Percentiles rank a stretch among this genome's conserved stretches.
Conservation (phyloP, 2,113 vertebrate species). For the Carassius gibelio region DNA sequence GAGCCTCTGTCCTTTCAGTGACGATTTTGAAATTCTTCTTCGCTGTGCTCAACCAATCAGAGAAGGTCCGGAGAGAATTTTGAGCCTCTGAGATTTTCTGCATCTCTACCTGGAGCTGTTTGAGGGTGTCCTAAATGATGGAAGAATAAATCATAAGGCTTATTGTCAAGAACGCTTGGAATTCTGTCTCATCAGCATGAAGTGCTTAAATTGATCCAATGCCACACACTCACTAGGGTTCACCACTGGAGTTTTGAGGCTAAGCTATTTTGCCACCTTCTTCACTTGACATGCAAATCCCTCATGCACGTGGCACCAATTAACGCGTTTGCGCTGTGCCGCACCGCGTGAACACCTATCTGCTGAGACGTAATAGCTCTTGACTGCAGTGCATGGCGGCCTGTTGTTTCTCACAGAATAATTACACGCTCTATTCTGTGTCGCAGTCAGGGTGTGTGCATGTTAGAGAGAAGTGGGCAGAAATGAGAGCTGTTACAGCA, state of each 20-base stretch:
- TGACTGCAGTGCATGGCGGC: conserved; percentile 63
- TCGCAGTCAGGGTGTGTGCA: conserved; percentile 39
- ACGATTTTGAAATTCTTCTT: conserved; percentile 81
- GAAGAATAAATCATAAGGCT: conserved; percentile 21
- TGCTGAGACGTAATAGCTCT: conserved; percentile 66
- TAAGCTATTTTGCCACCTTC: conserved; percentile 62
- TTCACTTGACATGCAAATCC: conserved; percentile 72
- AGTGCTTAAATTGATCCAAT: conserved; percentile 22
- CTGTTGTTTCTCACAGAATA: conserved; percentile 68
- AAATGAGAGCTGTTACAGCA: conserved; percentile 62
- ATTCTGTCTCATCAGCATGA: background rate
- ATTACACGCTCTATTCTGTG: conserved; percentile 65
- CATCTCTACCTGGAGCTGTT: conserved; percentile 90
- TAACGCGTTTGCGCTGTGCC: conserved; percentile 70
- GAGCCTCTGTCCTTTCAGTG: conserved; percentile 75
- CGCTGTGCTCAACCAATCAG: conserved; percentile 84
- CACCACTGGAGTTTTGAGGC: conserved; percentile 3
- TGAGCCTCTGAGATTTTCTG: conserved; percentile 87
- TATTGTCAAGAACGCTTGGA: background rate
- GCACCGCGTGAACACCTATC: conserved; percentile 41
- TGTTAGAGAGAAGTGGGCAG: conserved; percentile 32
- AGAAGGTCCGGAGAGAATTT: conserved; percentile 80
- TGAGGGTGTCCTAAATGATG: conserved; percentile 84
- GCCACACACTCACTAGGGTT: background rate
- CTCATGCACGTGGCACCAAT: conserved; percentile 71